These are phyloP conservation scores for Ibycter americanus DNA, from an alignment of 2,797 vertebrate species.

Conservation along the genomic window DNA sequence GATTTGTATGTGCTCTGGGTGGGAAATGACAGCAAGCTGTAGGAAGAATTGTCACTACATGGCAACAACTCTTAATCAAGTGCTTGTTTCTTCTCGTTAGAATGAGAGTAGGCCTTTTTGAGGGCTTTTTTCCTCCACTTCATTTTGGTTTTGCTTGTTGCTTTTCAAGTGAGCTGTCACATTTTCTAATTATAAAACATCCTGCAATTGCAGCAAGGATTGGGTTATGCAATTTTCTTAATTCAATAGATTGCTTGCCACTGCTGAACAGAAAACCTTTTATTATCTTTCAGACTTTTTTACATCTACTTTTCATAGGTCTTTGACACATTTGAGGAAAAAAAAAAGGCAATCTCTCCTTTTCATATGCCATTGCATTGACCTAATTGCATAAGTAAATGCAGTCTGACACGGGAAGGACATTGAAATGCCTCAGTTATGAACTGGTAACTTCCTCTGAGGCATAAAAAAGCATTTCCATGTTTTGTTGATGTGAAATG, in stretches of 20 bases:
- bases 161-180: constrained; percentile 36
- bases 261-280: neutral
- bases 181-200: constrained; percentile 45
- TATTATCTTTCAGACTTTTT: neutral
- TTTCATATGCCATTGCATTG: neutral
- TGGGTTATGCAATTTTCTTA: neutral
- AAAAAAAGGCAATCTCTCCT: neutral
- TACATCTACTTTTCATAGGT: neutral
- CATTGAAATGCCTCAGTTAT: neutral
- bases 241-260: neutral
- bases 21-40: neutral
- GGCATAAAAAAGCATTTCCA: neutral
- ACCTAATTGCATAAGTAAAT: neutral
- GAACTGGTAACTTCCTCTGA: neutral
- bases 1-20: neutral
- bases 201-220: constrained; percentile 4
- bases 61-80: constrained; percentile 9
- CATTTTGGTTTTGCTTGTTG: neutral
- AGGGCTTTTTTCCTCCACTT: neutral
- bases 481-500: neutral
- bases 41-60: neutral
- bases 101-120: neutral
- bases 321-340: neutral
- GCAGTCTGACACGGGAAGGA: neutral
- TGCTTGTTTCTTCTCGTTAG: neutral